A percentile compares a stretch with the other conserved stretches of the same genome.
These are phyloP conservation scores for Spodoptera frugiperda DNA, from an alignment of 1,140 invertebrate species.

Conservation along the genomic window DNA sequence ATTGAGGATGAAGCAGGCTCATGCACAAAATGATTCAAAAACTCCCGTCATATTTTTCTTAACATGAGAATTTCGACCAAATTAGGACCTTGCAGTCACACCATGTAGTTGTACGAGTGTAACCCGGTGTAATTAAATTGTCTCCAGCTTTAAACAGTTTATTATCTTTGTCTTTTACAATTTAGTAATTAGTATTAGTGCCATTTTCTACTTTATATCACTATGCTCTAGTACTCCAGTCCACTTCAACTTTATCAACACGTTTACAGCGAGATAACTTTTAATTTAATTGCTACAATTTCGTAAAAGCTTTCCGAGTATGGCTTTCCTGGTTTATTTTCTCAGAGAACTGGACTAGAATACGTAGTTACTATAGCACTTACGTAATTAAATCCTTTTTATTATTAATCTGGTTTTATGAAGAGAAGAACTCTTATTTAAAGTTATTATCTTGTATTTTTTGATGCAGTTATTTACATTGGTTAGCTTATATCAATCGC, in stretches of 20 bases:
- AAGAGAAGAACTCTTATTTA: too few species aligned
- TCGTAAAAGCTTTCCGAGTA: constrained; percentile 11
- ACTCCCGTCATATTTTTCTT: too few species aligned
- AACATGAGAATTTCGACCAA: too few species aligned
- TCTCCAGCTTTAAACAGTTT: neutral
- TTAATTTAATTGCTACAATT: constrained; percentile 21
- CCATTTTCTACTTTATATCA: constrained; percentile 4
- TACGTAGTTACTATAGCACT: neutral
- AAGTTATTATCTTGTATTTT: too few species aligned
- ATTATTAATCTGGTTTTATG: neutral
- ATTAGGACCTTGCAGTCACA: too few species aligned
- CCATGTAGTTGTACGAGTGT: too few species aligned
- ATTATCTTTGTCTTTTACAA: neutral
- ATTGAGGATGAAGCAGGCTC: too few species aligned
- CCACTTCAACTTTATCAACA: neutral
- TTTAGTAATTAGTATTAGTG: neutral
- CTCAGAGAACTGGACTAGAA: neutral
- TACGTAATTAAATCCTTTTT: neutral
- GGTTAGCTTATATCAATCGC: too few species aligned
- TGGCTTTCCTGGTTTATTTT: constrained; percentile 13
- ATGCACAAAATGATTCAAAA: too few species aligned
- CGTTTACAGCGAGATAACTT: constrained; percentile 17
- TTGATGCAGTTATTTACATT: too few species aligned
- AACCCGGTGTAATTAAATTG: neutral
- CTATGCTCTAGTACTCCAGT: constrained; percentile 1